Evolutionary conservation across 2,797 vertebrate species (phyloP), one percentile per base, ranked within the genome.

Genomic region (Sandelia bainsii): DNA sequence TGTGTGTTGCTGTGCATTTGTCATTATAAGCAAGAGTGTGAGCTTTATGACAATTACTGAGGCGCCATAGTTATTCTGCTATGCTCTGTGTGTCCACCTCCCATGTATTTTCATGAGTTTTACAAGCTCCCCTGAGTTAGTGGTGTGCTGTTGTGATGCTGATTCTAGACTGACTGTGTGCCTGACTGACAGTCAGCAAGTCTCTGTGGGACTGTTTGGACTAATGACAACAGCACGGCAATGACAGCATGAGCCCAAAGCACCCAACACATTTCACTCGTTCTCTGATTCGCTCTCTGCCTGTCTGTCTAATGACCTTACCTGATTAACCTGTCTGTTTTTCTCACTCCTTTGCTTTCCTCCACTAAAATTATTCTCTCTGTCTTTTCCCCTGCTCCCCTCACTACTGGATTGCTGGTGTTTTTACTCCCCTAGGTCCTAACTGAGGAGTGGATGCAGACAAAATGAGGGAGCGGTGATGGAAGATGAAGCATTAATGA

Each of bases 171-270:
- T 93, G 91, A 91, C 76, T 72, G 81, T 91, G 66, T 34, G 59
- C 51, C 62, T 81, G 85, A 81, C 85, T 78, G 83, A 91, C 91
- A 91, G 80, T 93, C 91, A 89, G 19, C 83, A 54, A 44, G 66
- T 82, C 85, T 88, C 84, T 20, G 65, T 76, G 61, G 85, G 60
- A 74, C 81, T 92, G 88, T 94, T 93, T 91, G 83, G 75, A 89
- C 83, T 92, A 89, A 90, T 19, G 65, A 93, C 90, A 92, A 59
- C 89, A 75, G 58, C 60, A 29, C 49, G 9, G 69, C 77, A 82
- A 69, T 66, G 78, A 87, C 86, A 91, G 86, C 87, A 84, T 5
- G 53, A 84, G 79, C 81, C 60, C 85, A 84, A 79, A 81, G 75
- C 81, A 51, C 67, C 76, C 29, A 19, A 32, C 62, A 59, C 70